Percentiles rank a stretch among this genome's conserved stretches.
Conservation (phyloP, 1,140 invertebrate genomes). For the Drosophila burlai region DNA sequence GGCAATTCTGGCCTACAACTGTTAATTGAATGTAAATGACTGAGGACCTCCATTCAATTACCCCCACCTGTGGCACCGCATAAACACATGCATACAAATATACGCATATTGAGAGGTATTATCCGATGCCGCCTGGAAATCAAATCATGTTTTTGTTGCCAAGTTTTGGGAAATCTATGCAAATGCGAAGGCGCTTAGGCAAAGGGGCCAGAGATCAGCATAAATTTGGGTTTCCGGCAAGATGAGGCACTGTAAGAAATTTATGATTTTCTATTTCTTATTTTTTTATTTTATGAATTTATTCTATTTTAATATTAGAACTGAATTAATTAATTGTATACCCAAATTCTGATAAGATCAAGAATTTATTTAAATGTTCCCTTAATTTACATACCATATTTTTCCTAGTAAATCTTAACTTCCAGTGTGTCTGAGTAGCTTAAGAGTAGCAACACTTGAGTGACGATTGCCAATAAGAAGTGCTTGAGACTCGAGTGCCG, state of each 20-base stretch:
- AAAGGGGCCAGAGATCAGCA: conserved; percentile 37
- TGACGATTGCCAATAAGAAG: conserved; percentile 44
- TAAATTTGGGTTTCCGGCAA: conserved; percentile 29
- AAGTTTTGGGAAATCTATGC: conserved; percentile 50
- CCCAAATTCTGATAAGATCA: background rate
- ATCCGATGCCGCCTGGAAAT: conserved; percentile 45
- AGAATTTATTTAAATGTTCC: background rate
- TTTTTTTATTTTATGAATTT: background rate
- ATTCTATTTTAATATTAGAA: background rate
- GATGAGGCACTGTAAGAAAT: conserved; percentile 27
- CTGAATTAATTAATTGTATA: background rate
- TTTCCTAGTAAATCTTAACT: background rate
- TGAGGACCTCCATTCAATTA: conserved; percentile 72
- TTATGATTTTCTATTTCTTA: too few relatives aligned
- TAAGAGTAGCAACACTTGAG: conserved; percentile 43
- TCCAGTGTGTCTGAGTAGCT: conserved; percentile 36
- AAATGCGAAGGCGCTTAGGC: conserved; percentile 26
- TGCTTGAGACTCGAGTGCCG: conserved; percentile 60
- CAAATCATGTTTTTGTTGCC: conserved; percentile 54
- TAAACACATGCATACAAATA: conserved; percentile 19
- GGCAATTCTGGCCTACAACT: conserved; percentile 61
- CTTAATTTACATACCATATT: background rate
- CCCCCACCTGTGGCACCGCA: conserved; percentile 57
- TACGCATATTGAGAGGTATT: conserved; percentile 28
- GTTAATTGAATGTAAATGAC: conserved; percentile 81